Conservation (phyloP, 2,888 invertebrate species). For the Omphaloscelis lunosa region DNA sequence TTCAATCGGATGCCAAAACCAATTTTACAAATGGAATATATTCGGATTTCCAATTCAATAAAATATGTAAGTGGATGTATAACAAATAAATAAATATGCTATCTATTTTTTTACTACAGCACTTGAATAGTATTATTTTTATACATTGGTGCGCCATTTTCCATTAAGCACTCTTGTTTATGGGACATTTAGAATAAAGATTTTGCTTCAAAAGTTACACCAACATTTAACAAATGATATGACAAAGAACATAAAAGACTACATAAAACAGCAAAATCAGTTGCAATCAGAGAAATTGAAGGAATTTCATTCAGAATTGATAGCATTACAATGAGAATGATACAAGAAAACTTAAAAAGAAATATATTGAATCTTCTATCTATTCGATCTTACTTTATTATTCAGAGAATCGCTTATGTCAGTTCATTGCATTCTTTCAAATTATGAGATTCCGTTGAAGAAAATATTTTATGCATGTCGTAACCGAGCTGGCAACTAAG, state of each 20-base stretch:
- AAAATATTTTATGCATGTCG: conserved; percentile 32
- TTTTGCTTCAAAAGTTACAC: background rate
- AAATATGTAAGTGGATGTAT: conserved; percentile 9
- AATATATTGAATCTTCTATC: conserved; percentile 19
- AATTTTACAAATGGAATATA: conserved; percentile 41
- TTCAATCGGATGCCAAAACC: conserved; percentile 24
- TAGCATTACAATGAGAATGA: background rate
- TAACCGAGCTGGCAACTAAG: conserved; percentile 25
- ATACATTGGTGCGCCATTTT: background rate
- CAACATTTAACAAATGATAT: background rate
- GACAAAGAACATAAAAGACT: background rate
- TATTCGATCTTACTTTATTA: conserved; percentile 39
- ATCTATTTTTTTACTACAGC: conserved; percentile 6
- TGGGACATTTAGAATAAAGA: background rate
- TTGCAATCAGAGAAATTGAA: background rate
- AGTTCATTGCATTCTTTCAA: conserved; percentile 40
- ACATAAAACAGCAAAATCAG: conserved; percentile 5
- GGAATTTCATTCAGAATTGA: conserved; percentile 21
- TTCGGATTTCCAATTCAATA: conserved; percentile 30
- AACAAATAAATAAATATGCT: conserved; percentile 10
- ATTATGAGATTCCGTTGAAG: conserved; percentile 50
- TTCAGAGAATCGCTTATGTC: conserved; percentile 40
- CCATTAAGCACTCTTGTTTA: background rate
- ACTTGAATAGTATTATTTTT: conserved; percentile 12
- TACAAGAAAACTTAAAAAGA: conserved; percentile 20